Base-by-base conservation (phyloP, 2,888 invertebrate genomes). In the Plebejus argus region DNA sequence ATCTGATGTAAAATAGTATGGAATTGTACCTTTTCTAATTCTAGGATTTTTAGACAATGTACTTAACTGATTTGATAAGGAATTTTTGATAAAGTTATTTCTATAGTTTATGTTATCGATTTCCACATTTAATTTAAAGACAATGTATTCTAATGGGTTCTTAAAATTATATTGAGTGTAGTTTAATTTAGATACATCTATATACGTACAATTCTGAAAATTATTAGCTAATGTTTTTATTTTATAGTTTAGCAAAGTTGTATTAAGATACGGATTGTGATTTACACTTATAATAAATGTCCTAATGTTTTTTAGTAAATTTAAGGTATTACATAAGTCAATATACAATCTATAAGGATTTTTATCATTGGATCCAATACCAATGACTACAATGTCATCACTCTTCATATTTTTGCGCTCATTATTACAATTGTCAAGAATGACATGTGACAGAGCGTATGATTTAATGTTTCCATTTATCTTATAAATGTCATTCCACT, bases 271-370 rank as follows among this genome's bases (percentile, higher is more conserved):
- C 66, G 23, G 66, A 23, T 23, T 66, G 66, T 23, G 66, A 66
- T n/a, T 66, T 66, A 66, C 66, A 66, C 66, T 66, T 66, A 66
- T n/a, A 66, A 66, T 66, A 66, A 66, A 66, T 66, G 23, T 66
- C 23, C 8, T 66, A 10, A 66, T n/a, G 66, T 66, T n/a, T n/a
- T n/a, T 66, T 15, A 66, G 20, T 66, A 66, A 66, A n/a, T 66
- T 20, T 20, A 66, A 66, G 66, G 66, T 66, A 28, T 66, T 66
- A 66, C 66, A 66, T 66, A 66, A n/a, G 20, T 66, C 66, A 23
- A 66, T 66, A 66, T 66, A 66, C 20, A 66, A 66, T 66, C 8
- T 66, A 66, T n/a, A 66, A 23, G 23, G 66, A 66, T 66, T 66
- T 66, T 66, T 66, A 23, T 66, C 66, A 66, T 66, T 66, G 1